phyloP scores from a whole-genome alignment of 2,888 invertebrate genomes.

The Drosophila buzzatii region DNA sequence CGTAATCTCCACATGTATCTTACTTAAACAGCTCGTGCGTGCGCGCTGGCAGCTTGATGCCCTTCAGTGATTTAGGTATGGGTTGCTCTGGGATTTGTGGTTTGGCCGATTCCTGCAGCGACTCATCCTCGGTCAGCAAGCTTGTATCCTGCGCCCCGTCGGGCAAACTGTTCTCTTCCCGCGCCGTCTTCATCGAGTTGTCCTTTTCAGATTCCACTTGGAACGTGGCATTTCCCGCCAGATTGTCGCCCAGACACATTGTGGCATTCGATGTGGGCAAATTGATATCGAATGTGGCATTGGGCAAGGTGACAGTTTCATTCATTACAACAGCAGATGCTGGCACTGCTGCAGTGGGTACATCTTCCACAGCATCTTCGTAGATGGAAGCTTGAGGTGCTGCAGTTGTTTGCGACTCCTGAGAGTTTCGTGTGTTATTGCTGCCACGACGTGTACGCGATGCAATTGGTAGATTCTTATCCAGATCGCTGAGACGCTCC shows the following conservation, averaged over 20 bases:
- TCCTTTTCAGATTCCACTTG: constrained; percentile 52
- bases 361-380: constrained; percentile 85
- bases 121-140: constrained; percentile 84
- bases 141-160: constrained; percentile 63
- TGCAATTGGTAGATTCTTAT: constrained; percentile 60
- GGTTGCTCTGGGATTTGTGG: constrained; percentile 18
- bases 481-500: constrained; percentile 81
- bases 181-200: constrained; percentile 73
- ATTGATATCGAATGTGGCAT: constrained; percentile 35
- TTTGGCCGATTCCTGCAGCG: constrained; percentile 55
- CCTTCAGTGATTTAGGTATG: constrained; percentile 55
- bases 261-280: constrained; percentile 35
- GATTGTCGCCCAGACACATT: constrained; percentile 19
- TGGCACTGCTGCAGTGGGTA: constrained; percentile 6
- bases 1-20: constrained; percentile 27
- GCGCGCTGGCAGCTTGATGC: constrained; percentile 74
- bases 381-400: constrained; percentile 82
- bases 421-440: constrained; percentile 27
- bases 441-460: constrained; percentile 78
- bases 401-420: constrained; percentile 25
- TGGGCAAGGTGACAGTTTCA: constrained; percentile 52
- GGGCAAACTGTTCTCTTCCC: constrained; percentile 60
- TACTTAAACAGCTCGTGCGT: constrained; percentile 85
- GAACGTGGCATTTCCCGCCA: constrained; percentile 53
- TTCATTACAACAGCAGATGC: constrained; percentile 29